Evolutionary conservation across 1,140 invertebrate species (phyloP), one percentile per base, ranked within the genome.

Genomic region (Micrasema longulum): DNA sequence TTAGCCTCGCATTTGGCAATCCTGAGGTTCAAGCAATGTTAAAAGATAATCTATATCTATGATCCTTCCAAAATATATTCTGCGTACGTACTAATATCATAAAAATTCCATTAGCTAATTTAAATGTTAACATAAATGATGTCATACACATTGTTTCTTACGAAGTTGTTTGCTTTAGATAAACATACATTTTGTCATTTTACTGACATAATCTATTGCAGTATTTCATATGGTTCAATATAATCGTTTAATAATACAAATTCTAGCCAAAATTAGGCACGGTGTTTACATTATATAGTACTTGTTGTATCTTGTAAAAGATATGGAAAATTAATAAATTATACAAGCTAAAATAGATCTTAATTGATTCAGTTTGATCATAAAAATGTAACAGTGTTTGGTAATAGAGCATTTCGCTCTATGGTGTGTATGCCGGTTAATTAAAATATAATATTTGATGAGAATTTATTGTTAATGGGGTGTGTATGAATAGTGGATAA

Each of bases 41-140:
- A 38, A 18, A 41, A 18, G 35, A 35, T 11, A 60, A 60, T 60
- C 36, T 60, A 60, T 41, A 20, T 14, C 55, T 60, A 47, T 36
- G 31, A 47, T 68, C 65, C 65, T 72, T 72, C 71, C 65, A 63
- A 68, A 55, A 47, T 64, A 48, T 67, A 41, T 64, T 50, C 38
- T 50, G 65, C 67, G 36, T 47, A 69, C 38, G 63, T 64, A 73
- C 64, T 69, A 73, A 69, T 66, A 69, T 65, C 26, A 68, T 69
- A 73, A 67, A 69, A 69, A 69, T 73, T 73, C 72, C 72, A 73
- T 73, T 73, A 73, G 72, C 66, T 73, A 69, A 73, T 73, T 73
- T 73, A 69, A 72, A 68, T 72, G 55, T 72, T 68, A 68, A 66
- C 52, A 68, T 60, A 26, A 47, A 47, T 64, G 43, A 47, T 64